Evolutionary conservation across 1,140 invertebrate genomes (phyloP).

Genomic region (Trichogramma pretiosum): DNA sequence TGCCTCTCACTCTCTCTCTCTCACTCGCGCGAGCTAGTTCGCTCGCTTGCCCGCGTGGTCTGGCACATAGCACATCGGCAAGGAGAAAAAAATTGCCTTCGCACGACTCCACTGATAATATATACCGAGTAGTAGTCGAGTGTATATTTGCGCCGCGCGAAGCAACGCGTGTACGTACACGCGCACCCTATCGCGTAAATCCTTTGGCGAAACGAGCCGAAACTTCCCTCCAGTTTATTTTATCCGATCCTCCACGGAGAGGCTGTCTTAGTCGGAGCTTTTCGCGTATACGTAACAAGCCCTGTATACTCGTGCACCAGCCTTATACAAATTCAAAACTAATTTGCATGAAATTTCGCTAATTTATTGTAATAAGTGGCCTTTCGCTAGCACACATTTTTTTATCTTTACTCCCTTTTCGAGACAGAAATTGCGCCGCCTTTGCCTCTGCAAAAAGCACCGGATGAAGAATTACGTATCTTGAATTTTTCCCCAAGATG

Average conservation of each 20-base stretch:
- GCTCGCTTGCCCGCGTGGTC: not conserved
- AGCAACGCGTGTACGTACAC: conserved; percentile 1
- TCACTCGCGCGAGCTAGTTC: too few relatives aligned
- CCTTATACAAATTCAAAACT: conserved; percentile 5
- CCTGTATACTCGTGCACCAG: not conserved
- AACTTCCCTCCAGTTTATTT: not conserved
- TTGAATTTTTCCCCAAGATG: too few relatives aligned
- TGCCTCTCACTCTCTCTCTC: too few relatives aligned
- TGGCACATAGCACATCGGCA: too few relatives aligned
- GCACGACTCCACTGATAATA: too few relatives aligned
- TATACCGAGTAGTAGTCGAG: too few relatives aligned
- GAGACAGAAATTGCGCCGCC: too few relatives aligned
- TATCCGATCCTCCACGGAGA: not conserved
- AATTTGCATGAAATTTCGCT: conserved; percentile 7
- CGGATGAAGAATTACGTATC: too few relatives aligned
- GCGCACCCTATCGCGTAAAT: not conserved
- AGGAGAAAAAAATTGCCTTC: not conserved
- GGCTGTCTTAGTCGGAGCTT: not conserved
- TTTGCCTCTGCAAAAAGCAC: too few relatives aligned
- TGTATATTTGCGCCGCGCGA: conserved; percentile 1
- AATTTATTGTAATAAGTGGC: conserved; percentile 13
- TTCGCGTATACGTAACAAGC: not conserved
- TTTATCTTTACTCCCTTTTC: too few relatives aligned
- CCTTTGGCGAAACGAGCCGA: not conserved
- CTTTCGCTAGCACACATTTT: too few relatives aligned